Percentiles rank a stretch among this genome's conserved stretches.
These are phyloP conservation scores for Hedychridium roseum DNA, from an alignment of 2,888 invertebrate genomes.

Conservation along the genomic window DNA sequence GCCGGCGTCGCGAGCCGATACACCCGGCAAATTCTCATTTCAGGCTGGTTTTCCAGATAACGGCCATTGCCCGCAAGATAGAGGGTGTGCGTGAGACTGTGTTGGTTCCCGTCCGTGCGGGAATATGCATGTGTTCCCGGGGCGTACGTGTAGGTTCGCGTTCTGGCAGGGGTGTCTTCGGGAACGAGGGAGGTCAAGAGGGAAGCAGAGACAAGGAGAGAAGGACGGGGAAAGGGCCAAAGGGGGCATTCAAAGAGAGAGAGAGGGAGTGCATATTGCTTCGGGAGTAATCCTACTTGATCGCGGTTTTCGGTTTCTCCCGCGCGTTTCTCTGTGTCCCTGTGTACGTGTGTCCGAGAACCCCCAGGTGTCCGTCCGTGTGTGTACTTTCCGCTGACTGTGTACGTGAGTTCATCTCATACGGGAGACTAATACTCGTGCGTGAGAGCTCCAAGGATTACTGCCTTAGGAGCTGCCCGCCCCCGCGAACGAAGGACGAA, in stretches of 20 bases:
- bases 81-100: conserved; percentile 4
- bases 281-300: conserved; percentile 61
- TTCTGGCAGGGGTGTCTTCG: conserved; percentile 30
- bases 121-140: conserved; percentile 14
- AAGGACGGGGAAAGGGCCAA: conserved; percentile 15
- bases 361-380: conserved; percentile 14
- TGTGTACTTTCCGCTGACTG: conserved; percentile 8
- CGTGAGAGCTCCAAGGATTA: conserved; percentile 57
- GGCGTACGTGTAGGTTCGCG: too few species aligned
- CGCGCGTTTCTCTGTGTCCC: conserved; percentile 25
- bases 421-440: conserved; percentile 42
- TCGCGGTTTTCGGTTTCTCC: conserved; percentile 58
- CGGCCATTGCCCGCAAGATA: conserved; percentile 38
- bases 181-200: conserved; percentile 25
- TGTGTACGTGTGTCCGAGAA: conserved; percentile 19
- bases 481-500: conserved; percentile 48
- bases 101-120: conserved; percentile 18
- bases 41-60: conserved; percentile 41
- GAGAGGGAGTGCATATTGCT: conserved; percentile 58
- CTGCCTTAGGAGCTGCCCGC: conserved; percentile 48
- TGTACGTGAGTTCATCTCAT: conserved; percentile 28
- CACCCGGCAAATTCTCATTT: conserved; percentile 45
- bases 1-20: conserved; percentile 28
- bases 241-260: conserved; percentile 24
- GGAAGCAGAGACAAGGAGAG: too few species aligned